A percentile compares a stretch with the other conserved stretches of the same genome.
These are phyloP conservation scores for Alethe castanea DNA, from an alignment of 2,113 vertebrate species.

Conservation along the genomic window DNA sequence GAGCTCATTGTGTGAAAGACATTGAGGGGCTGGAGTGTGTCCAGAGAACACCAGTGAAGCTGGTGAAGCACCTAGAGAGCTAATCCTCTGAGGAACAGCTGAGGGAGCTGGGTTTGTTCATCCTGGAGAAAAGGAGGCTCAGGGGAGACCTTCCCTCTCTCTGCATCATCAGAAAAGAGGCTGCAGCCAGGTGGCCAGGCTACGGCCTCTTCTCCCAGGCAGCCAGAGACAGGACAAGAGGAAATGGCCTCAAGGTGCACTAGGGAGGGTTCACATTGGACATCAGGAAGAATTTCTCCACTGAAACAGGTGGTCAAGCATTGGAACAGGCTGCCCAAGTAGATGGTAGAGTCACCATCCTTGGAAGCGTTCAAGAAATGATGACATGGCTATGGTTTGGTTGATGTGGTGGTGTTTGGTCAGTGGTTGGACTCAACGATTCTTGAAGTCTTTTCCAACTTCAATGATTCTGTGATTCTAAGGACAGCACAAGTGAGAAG, in stretches of 20 bases:
- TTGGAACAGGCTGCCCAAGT: background rate
- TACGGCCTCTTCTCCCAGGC: background rate
- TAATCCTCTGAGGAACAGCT: background rate
- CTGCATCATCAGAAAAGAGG: background rate
- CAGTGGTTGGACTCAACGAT: background rate
- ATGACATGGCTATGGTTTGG: fast-evolving
- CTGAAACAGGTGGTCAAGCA: background rate
- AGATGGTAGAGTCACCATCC: background rate
- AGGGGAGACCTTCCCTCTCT: background rate
- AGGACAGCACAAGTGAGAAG: background rate
- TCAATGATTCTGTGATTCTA: background rate
- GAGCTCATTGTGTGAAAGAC: background rate
- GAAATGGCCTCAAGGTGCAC: background rate
- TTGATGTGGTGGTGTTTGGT: background rate
- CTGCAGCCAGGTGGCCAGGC: too few species aligned
- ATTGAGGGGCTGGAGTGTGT: fast-evolving
- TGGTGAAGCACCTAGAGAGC: background rate
- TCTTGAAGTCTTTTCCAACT: background rate
- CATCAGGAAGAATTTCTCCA: background rate
- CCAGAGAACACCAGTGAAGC: background rate
- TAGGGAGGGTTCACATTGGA: background rate
- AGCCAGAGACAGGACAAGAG: background rate
- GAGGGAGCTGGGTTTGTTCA: background rate
- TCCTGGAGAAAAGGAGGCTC: background rate
- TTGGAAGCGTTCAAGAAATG: background rate